These are phyloP conservation scores for Tautogolabrus adspersus DNA, from an alignment of 2,113 vertebrate genomes.

Conservation along the genomic window DNA sequence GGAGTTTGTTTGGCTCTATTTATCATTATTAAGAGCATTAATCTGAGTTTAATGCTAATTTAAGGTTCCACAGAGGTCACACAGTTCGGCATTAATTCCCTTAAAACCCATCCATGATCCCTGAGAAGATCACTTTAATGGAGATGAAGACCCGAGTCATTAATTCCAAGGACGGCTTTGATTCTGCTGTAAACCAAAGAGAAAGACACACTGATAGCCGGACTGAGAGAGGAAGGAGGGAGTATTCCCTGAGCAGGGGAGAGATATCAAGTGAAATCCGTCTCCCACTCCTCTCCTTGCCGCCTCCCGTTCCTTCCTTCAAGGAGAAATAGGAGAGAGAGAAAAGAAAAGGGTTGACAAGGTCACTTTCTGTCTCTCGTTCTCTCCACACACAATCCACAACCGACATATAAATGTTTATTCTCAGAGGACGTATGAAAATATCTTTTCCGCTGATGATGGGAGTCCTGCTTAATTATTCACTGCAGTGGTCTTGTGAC, in stretches of 20 bases:
- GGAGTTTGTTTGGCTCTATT: neutral
- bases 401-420: constrained; percentile 25
- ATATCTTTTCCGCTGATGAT: constrained; percentile 45
- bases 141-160: constrained; percentile 49
- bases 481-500: constrained; percentile 40
- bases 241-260: constrained; percentile 72
- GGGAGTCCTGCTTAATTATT: constrained; percentile 46
- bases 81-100: constrained; percentile 7
- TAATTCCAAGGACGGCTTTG: constrained; percentile 75
- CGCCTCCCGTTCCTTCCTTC: constrained; percentile 32
- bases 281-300: constrained; percentile 49
- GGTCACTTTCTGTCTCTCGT: constrained; percentile 64
- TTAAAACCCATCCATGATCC: constrained; percentile 57
- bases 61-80: constrained; percentile 42
- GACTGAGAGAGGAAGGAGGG: constrained; percentile 48
- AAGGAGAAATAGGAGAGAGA: constrained; percentile 52
- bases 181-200: constrained; percentile 59
- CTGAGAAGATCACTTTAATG: constrained; percentile 50
- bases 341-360: constrained; percentile 61
- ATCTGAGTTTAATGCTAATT: constrained; percentile 35
- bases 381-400: constrained; percentile 2
- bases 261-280: constrained; percentile 76
- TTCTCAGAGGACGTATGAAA: constrained; percentile 23
- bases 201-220: constrained; percentile 51
- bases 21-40: constrained; percentile 6